phyloP scores from a whole-genome alignment of 2,113 vertebrate genomes.

The Labeo rohita region DNA sequence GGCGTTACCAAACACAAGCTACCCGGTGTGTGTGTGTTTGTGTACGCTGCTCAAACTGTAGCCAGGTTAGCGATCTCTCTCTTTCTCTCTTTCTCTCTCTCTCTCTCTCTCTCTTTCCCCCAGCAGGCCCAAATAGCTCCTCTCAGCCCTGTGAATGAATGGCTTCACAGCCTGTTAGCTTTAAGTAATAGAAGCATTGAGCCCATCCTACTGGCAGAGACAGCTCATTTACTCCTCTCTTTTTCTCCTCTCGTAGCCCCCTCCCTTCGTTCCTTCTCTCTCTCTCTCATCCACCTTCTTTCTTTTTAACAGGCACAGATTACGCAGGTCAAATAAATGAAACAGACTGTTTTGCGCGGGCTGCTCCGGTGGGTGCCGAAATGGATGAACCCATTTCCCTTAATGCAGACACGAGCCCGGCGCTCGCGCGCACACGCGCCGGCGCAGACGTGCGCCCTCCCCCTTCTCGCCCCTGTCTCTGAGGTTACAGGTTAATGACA shows the following conservation, averaged over 20 bases:
- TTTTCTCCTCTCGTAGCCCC: constrained; percentile 67
- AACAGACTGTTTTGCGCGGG: constrained; percentile 92
- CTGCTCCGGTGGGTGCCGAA: constrained; percentile 92
- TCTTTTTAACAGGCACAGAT: constrained; percentile 86
- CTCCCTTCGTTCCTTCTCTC: constrained; percentile 10
- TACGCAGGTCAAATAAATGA: constrained; percentile 95
- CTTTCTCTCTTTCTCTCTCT: constrained; percentile 64
- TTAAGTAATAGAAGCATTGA: constrained; percentile 99
- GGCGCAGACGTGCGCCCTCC: constrained; percentile 77
- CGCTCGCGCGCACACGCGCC: constrained; percentile 72
- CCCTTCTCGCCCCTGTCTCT: constrained; percentile 81
- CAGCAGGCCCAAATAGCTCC: constrained; percentile 84
- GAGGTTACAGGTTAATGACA: constrained; percentile 99
- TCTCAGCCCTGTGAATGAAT: constrained; percentile 91
- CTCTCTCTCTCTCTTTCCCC: constrained; percentile 65
- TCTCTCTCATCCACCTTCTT: constrained; percentile 57
- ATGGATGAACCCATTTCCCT: constrained; percentile 97
- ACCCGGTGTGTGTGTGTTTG: constrained; percentile 78
- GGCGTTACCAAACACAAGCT: constrained; percentile 81
- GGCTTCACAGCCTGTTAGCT: constrained; percentile 97
- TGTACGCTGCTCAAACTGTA: constrained; percentile 64
- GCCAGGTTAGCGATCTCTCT: constrained; percentile 76
- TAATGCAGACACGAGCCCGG: constrained; percentile 97
- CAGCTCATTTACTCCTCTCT: constrained; percentile 94
- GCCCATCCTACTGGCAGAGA: constrained; percentile 93